Conservation (phyloP, 2,797 vertebrate species). For the Pantherophis vulpinus region DNA sequence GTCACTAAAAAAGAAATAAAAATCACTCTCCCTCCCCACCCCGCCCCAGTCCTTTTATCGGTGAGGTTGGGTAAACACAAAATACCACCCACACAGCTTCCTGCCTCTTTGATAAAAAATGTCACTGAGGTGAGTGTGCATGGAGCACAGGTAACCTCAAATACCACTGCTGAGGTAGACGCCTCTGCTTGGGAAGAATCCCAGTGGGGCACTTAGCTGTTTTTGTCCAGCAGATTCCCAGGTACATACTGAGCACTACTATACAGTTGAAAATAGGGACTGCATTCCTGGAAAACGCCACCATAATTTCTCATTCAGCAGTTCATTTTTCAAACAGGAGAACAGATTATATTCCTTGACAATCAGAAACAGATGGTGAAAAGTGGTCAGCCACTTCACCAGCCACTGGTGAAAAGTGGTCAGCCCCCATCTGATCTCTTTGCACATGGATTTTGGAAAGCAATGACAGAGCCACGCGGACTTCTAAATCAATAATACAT, state of each 20-base stretch:
- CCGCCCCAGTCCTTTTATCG: not conserved
- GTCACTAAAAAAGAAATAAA: not conserved
- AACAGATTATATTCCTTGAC: not conserved
- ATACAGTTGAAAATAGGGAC: not conserved
- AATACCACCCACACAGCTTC: conserved; percentile 28
- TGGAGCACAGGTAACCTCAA: conserved; percentile 17
- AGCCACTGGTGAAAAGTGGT: not conserved
- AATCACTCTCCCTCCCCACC: not conserved
- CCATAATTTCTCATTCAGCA: not conserved
- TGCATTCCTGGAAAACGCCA: not conserved
- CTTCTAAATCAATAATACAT: not conserved
- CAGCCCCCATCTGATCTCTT: too few species aligned
- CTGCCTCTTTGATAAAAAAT: conserved; percentile 29
- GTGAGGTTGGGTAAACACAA: conserved; percentile 19
- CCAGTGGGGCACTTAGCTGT: not conserved
- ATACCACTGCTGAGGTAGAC: conserved; percentile 9
- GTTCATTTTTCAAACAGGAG: not conserved
- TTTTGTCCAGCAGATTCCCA: not conserved
- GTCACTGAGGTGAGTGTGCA: conserved; percentile 16
- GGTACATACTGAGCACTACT: not conserved
- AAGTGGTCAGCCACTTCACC: not conserved
- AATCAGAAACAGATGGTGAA: not conserved
- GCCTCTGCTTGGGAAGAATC: not conserved
- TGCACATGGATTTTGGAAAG: not conserved
- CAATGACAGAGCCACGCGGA: not conserved